Evolutionary conservation across 2,888 invertebrate species (phyloP), one percentile per base, ranked within the genome.

Genomic region (Caenorhabditis sp.): DNA sequence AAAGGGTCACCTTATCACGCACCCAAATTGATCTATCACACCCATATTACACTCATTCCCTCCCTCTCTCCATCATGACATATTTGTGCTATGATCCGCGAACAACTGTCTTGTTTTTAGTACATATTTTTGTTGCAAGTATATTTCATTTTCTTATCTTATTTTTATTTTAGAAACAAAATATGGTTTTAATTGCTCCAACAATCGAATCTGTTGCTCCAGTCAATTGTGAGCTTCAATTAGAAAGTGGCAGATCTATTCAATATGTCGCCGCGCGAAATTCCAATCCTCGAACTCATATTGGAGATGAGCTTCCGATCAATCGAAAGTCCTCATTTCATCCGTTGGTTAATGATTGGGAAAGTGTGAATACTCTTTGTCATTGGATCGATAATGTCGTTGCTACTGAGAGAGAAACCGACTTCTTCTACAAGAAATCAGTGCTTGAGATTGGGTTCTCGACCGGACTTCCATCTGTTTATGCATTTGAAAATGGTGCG

Each of bases 391-490:
- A 86, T 74, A 67, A 76, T 23, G 77, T 83, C 43, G 78, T 86
- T 23, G 82, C 82, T 53, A 78, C 78, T 52, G 85, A 86, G 27
- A 76, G 79, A 73, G 84, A 86, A 54, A 77, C 76, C 25, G 79
- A 85, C 60, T 76, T 86, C 57, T 84, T 86, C 70, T 78, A 81
- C 27, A 78, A 78, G 43, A 84, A 84, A 60, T 70, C 76, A 14
- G 81, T 86, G 3, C 76, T 86, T 3, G 85, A 86, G 71, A 83
- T 85, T 50, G 86, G 86, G 17, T 85, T 85, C 70, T 70, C 80
- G 25, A 85, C 84, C 27, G 86, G 85, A 20, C 76, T 86, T 20
- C 85, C 85, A 8, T 79, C 85, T 8, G 80, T 83, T 10, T 83
- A 82, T 36, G 86, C 85, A 0, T 78, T 81, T 54, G 82, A 79